Base-by-base conservation (phyloP, 2,113 vertebrate species). In the Sorex fumeus region DNA sequence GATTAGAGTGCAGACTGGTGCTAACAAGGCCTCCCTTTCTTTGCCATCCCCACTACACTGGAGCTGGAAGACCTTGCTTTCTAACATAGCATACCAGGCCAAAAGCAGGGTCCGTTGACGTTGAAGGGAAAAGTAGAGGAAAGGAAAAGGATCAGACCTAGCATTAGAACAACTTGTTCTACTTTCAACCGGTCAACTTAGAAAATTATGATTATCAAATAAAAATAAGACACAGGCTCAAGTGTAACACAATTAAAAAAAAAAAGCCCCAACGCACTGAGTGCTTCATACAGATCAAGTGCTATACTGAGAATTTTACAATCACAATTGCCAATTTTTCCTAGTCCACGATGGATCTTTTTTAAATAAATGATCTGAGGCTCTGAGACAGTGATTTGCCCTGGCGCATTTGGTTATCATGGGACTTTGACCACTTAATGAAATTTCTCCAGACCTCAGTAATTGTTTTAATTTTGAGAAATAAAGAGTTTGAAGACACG, bases 401-500 rank as follows among this genome's bases (percentile, higher is more conserved):
- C 32, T 36, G 3, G 40, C 8, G 23, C 15, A 36, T 23, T 80
- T 81, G 84, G 36, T 25, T 67, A 75, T 45, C 34, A 47, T 36
- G 40, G 30, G 30, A 40, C 45, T 71, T 78, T 88, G 77, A 80
- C 5, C 36, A 84, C 67, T 2, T 25, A 67, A 6, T 70, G 27
- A 74, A 76, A 75, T 6, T 47, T 84, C 50, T 69, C 43, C 25
- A 3, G 69, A 53, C 1, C 11, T 81, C 13, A n/a, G 12, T 64
- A 32, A 30, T 30, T 71, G 78, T 53, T 53, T 60, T 7, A 23
- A 64, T 93, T 90, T 70, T 91, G 62, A 77, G 82, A 88, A 79
- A 66, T 27, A 13, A 50, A 87, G 25, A 13, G 8, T 1, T 74
- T 47, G 10, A 71, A 66, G 32, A 84, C n/a, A 4, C n/a, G 28